Percentiles rank a stretch among this genome's conserved stretches.
phyloP scores from a whole-genome alignment of 2,797 vertebrate species.

The Chelmon rostratus region DNA sequence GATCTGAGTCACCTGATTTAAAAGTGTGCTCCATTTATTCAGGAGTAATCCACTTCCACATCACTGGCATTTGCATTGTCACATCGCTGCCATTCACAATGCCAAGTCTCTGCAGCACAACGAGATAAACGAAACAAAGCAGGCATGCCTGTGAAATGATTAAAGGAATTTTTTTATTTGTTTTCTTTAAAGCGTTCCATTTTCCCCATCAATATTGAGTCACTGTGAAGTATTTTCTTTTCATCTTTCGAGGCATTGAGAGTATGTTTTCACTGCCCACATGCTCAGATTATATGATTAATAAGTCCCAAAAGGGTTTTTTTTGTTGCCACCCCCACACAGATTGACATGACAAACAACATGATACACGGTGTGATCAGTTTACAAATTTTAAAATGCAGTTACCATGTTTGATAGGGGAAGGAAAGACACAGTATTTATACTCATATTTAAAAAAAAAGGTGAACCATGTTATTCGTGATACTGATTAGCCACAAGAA shows the following conservation, averaged over 20 bases:
- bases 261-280: slow-evolving; percentile 37
- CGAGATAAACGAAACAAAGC: neutral
- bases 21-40: slow-evolving; percentile 1
- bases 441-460: slow-evolving; percentile 5
- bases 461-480: slow-evolving; percentile 16
- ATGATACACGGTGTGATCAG: slow-evolving; percentile 14
- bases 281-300: slow-evolving; percentile 32
- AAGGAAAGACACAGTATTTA: neutral
- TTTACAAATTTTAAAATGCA: slow-evolving; percentile 13
- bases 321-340: slow-evolving; percentile 9
- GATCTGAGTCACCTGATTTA: neutral
- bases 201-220: slow-evolving; percentile 19
- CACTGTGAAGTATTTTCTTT: slow-evolving; percentile 23
- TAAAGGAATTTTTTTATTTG: neutral
- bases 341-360: slow-evolving; percentile 33
- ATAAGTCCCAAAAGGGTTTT: slow-evolving; percentile 19
- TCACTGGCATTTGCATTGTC: neutral
- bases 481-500: slow-evolving; percentile 13
- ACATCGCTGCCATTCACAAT: neutral
- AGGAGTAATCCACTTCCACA: neutral
- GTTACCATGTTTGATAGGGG: neutral
- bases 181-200: slow-evolving; percentile 3
- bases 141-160: neutral
- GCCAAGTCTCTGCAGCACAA: neutral
- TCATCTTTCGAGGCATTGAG: slow-evolving; percentile 9